Evolutionary conservation across 2,888 invertebrate species (phyloP), one percentile per base, ranked within the genome.

Genomic region (Gryllus longicercus): DNA sequence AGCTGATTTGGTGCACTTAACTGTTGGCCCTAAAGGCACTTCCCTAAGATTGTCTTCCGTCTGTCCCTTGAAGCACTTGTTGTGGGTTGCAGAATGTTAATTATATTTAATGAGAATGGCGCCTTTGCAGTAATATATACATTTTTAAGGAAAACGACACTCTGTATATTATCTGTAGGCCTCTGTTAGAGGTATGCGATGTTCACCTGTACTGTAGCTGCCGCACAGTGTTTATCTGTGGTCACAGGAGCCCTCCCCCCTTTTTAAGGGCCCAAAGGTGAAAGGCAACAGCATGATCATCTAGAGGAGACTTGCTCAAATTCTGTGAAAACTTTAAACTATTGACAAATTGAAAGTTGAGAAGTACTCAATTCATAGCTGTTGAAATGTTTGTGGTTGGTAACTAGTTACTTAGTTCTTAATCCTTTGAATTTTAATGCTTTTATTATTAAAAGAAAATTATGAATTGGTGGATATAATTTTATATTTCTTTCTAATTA

Each of bases 11-110:
- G 63, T 63, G 63, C 63, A 63, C 63, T 63, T 63, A 38, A 63
- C 63, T 63, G 63, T 63, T 63, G 63, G 63, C 63, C 63, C 63
- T 63, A 63, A 63, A 63, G 63, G n/a, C 63, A 63, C 63, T 63
- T 63, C 63, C 63, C 63, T 63, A 63, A 63, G 16, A 63, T 63
- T 63, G 63, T 63, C 63, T 63, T 63, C 63, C 63, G 63, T 63
- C 63, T 63, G 63, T 63, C 63, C 63, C 63, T 63, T 63, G 63
- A 63, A 63, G 63, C 63, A 63, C 63, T 63, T 63, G 63, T 63
- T 63, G 63, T 63, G 63, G n/a, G 63, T 63, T 63, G 63, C 63
- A 63, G 63, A 63, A 63, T 18, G 63, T 63, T 18, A 18, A 63
- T n/a, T 63, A 14, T 63, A n/a, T 63, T 63, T 63, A 11, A 63